Conservation (phyloP, 2,113 vertebrate genomes). For the Megaceryle maxima region DNA sequence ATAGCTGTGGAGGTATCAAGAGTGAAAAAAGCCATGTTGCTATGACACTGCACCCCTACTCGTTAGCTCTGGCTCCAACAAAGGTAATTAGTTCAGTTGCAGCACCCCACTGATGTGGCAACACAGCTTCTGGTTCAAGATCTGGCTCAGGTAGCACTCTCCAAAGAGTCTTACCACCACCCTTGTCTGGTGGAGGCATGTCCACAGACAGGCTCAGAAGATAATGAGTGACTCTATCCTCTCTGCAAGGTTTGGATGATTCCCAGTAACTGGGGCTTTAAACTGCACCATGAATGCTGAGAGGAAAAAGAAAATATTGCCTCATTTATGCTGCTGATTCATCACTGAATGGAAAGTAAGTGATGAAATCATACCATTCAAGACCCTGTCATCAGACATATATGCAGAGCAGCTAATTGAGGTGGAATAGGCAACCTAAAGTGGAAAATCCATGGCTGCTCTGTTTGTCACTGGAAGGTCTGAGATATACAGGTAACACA, state of each 20-base stretch:
- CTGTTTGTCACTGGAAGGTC: not conserved
- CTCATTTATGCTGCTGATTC: conserved; percentile 16
- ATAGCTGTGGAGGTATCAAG: not conserved
- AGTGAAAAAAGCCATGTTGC: not conserved
- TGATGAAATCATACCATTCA: not conserved
- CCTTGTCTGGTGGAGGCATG: not conserved
- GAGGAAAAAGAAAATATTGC: conserved; percentile 13
- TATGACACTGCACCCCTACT: not conserved
- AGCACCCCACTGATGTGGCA: conserved; percentile 1
- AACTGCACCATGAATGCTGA: not conserved
- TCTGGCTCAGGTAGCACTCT: not conserved
- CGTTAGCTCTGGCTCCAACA: not conserved
- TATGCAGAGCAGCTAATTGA: not conserved
- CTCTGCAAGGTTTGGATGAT: not conserved
- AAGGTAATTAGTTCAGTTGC: not conserved
- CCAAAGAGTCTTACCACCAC: not conserved
- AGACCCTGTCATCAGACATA: not conserved
- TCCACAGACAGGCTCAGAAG: not conserved
- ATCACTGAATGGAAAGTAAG: not conserved
- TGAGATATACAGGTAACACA: not conserved
- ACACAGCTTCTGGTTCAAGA: not conserved
- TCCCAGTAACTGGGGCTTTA: not conserved
- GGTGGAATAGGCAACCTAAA: not conserved
- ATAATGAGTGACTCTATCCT: not conserved
- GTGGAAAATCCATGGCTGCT: not conserved